A percentile compares a stretch with the other conserved stretches of the same genome.
phyloP scores from a whole-genome alignment of 2,888 invertebrate genomes.

The Elysia crispata region DNA sequence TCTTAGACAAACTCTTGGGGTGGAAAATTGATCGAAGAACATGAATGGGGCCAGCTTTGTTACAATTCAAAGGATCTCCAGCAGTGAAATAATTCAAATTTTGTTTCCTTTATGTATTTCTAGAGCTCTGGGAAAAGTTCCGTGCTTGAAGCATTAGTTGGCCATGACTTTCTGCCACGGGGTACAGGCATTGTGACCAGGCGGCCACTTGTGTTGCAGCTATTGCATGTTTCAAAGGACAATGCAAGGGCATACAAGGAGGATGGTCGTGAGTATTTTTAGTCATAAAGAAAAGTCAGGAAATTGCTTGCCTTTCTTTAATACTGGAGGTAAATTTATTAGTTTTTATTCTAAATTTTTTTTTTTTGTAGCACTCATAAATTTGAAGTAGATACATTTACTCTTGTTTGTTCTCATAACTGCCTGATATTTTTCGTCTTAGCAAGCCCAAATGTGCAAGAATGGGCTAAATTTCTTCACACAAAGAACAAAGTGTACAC shows the following conservation, averaged over 20 bases:
- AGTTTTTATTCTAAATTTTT: too few relatives aligned
- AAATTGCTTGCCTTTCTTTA: background rate
- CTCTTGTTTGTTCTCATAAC: too few relatives aligned
- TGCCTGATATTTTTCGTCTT: conserved; percentile 56
- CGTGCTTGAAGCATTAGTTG: conserved; percentile 98
- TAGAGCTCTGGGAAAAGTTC: conserved; percentile 99
- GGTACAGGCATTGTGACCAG: conserved; percentile 98
- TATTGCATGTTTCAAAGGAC: conserved; percentile 93
- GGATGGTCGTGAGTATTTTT: conserved; percentile 82
- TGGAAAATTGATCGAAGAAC: too few relatives aligned
- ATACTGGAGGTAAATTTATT: background rate
- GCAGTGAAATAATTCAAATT: background rate
- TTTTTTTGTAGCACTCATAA: too few relatives aligned
- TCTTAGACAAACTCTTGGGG: too few relatives aligned
- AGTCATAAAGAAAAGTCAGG: background rate
- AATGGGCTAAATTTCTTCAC: conserved; percentile 98
- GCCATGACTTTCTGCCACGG: conserved; percentile 96
- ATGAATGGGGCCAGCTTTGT: too few relatives aligned
- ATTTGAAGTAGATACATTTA: too few relatives aligned
- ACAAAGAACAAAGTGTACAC: conserved; percentile 91
- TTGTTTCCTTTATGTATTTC: conserved; percentile 64
- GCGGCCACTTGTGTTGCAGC: conserved; percentile 93
- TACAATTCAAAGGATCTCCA: too few relatives aligned
- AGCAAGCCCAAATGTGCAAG: conserved; percentile 91
- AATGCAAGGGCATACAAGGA: conserved; percentile 85